Conservation (phyloP, 2,113 vertebrate genomes). For the Leucosticte australis region DNA sequence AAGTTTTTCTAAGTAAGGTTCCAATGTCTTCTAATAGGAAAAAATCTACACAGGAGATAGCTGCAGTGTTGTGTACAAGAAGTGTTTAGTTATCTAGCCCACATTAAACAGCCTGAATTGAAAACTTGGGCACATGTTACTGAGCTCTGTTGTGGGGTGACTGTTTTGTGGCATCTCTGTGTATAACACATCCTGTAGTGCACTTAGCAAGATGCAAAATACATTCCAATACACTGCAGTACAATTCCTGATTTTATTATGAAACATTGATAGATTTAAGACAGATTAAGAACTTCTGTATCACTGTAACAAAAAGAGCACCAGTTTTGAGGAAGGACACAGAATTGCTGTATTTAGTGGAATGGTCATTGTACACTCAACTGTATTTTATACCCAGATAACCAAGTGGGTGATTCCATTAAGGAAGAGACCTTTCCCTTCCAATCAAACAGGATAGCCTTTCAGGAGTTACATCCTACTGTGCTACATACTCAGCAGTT, state of each 20-base stretch:
- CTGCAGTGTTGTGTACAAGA: not conserved
- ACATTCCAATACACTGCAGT: not conserved
- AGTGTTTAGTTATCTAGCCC: not conserved
- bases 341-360: not conserved
- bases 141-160: not conserved
- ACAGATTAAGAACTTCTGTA: constrained; percentile 50
- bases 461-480: constrained; percentile 44
- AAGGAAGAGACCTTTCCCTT: constrained; percentile 29
- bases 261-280: constrained; percentile 52
- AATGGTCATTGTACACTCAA: not conserved
- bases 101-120: not conserved
- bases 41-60: not conserved
- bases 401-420: not conserved
- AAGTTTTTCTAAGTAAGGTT: not conserved
- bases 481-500: constrained; percentile 21
- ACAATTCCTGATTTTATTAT: constrained; percentile 67
- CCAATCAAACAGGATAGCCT: not conserved
- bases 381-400: not conserved
- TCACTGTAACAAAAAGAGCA: constrained; percentile 62
- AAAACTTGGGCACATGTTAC: not conserved
- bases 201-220: not conserved
- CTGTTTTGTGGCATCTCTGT: not conserved
- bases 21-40: not conserved
- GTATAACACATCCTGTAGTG: too few species aligned
- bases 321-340: constrained; percentile 36